These are phyloP conservation scores for Gnatocerus cornutus DNA, from an alignment of 2,888 invertebrate species.

Conservation along the genomic window DNA sequence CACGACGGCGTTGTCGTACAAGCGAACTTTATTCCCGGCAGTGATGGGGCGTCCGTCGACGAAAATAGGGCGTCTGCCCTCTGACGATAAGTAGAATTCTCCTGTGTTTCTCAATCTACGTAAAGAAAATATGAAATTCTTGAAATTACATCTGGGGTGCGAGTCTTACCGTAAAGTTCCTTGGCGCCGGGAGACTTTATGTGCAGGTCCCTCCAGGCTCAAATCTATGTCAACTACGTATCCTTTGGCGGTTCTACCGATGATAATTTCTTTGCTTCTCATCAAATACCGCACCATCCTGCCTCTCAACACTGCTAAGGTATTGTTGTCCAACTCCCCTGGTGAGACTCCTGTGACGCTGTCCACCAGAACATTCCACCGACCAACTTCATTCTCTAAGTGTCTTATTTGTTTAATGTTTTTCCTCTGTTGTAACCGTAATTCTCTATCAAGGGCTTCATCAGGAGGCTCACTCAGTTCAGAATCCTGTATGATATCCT, in stretches of 20 bases:
- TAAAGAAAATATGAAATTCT: no score
- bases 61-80: conserved; percentile 95
- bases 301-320: conserved; percentile 92
- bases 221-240: conserved; percentile 94
- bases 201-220: conserved; percentile 93
- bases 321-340: conserved; percentile 94
- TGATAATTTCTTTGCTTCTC: conserved; percentile 95
- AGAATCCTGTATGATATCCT: conserved; percentile 89
- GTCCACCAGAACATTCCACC: conserved; percentile 95
- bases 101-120: conserved; percentile 88
- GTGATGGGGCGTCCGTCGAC: conserved; percentile 94
- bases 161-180: conserved; percentile 82
- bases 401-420: conserved; percentile 82
- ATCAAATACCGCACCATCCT: conserved; percentile 94
- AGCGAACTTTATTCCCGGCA: conserved; percentile 89
- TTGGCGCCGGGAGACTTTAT: conserved; percentile 94
- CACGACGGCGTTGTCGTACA: conserved; percentile 95
- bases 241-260: conserved; percentile 92
- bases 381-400: conserved; percentile 87
- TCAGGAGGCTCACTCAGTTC: conserved; percentile 88
- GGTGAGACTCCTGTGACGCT: conserved; percentile 88
- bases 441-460: conserved; percentile 85
- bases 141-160: conserved; percentile 2
- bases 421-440: conserved; percentile 79
- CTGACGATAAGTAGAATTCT: conserved; percentile 95